Evolutionary conservation across 2,113 vertebrate species (phyloP).

Genomic region (Loxodonta africana): DNA sequence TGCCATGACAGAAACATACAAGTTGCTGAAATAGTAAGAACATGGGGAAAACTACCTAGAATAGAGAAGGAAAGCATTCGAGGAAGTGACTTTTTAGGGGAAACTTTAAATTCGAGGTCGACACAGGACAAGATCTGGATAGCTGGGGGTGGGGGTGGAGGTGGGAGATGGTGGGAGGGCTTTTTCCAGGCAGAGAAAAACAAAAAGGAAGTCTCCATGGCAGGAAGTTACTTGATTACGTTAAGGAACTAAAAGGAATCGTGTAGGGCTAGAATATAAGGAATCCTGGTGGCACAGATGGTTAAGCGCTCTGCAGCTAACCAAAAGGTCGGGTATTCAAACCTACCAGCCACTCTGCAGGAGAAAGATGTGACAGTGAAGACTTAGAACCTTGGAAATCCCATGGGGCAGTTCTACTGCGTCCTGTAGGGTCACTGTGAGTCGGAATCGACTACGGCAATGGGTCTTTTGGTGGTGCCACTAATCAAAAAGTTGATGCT

Average conservation of each 20-base stretch:
- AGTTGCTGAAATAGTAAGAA: neutral
- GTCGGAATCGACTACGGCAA: neutral
- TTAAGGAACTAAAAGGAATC: neutral
- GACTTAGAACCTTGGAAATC: neutral
- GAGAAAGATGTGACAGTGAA: neutral
- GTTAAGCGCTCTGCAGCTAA: neutral
- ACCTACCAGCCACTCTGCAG: neutral
- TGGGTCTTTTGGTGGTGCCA: neutral
- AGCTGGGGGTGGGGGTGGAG: neutral
- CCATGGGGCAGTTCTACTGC: too few relatives aligned
- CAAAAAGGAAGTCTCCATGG: neutral
- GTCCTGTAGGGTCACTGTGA: neutral
- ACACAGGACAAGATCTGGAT: neutral
- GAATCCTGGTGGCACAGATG: neutral
- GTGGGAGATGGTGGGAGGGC: neutral
- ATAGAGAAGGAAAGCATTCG: neutral
- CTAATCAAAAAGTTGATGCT: neutral
- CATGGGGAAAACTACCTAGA: neutral
- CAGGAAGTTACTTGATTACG: neutral
- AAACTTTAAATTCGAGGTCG: neutral
- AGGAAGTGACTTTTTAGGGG: neutral
- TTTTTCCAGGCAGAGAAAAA: neutral
- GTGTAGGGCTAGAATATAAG: neutral
- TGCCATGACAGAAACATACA: neutral
- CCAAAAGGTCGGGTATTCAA: neutral